These are phyloP conservation scores for Diadema setosum DNA, from an alignment of 35 echinoderm and acorn worm species.

Conservation along the genomic window DNA sequence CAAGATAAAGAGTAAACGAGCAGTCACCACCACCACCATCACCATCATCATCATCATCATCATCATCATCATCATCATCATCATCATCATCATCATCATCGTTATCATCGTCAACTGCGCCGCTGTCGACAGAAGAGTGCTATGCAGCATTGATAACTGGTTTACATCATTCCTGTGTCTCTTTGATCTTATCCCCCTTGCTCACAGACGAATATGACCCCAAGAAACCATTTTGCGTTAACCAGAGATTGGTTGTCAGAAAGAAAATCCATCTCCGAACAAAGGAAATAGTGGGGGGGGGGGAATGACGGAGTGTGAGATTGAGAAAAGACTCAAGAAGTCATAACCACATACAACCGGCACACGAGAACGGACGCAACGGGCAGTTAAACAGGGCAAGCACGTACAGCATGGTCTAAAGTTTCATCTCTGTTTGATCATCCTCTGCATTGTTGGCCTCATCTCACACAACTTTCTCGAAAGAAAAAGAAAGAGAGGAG, in stretches of 20 bases:
- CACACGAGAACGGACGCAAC: neutral
- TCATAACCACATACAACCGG: neutral
- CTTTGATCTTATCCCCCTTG: too few relatives aligned
- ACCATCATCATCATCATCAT: neutral
- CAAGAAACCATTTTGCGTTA: neutral
- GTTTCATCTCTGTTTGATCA: constrained; percentile 4
- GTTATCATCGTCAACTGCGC: neutral
- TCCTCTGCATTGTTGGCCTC: neutral
- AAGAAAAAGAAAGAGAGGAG: neutral
- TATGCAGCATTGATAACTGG: too few relatives aligned
- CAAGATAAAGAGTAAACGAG: too few relatives aligned
- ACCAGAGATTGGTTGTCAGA: neutral
- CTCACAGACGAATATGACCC: too few relatives aligned
- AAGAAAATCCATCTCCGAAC: neutral
- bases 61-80: neutral
- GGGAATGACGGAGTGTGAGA: too few relatives aligned
- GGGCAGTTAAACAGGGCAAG: neutral
- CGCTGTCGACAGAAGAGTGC: too few relatives aligned
- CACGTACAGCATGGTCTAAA: neutral
- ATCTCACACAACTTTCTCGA: neutral
- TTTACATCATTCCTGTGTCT: too few relatives aligned
- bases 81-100: neutral
- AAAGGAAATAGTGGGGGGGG: neutral
- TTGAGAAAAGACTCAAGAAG: neutral
- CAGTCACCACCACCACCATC: neutral